Evolutionary conservation across 2,888 invertebrate genomes (phyloP).

Genomic region (Hesperia comma): DNA sequence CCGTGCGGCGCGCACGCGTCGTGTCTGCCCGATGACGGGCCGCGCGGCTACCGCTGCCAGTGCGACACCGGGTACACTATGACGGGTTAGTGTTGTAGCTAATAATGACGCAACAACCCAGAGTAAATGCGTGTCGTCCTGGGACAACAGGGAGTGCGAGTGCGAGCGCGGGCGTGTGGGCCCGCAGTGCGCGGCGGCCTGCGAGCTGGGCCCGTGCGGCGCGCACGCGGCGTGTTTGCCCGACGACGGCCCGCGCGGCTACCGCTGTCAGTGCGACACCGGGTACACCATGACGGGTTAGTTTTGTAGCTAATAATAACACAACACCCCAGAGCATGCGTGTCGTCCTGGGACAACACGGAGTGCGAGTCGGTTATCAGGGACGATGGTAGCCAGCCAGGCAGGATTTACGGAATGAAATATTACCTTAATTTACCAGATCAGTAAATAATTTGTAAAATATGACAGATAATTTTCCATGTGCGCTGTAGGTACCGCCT

Average conservation of each 20-base stretch:
- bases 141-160: slow-evolving; percentile 87
- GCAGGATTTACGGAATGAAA: no score
- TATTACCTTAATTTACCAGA: no score
- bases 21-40: slow-evolving; percentile 85
- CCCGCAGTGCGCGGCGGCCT: slow-evolving; percentile 90
- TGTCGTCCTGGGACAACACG: slow-evolving; percentile 85
- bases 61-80: slow-evolving; percentile 89
- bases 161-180: slow-evolving; percentile 90
- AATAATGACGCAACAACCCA: slow-evolving; percentile 39
- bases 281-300: slow-evolving; percentile 87
- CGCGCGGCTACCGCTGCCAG: slow-evolving; percentile 89
- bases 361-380: slow-evolving; percentile 88
- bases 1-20: slow-evolving; percentile 91
- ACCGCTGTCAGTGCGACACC: slow-evolving; percentile 90
- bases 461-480: no score
- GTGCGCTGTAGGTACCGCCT: no score
- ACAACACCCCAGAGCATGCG: slow-evolving; percentile 64
- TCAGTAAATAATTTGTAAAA: no score
- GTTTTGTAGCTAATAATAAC: slow-evolving; percentile 31
- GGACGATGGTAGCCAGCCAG: no score
- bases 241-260: slow-evolving; percentile 84
- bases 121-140: slow-evolving; percentile 77
- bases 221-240: slow-evolving; percentile 88
- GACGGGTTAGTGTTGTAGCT: slow-evolving; percentile 76
- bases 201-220: slow-evolving; percentile 93